Base-by-base conservation (phyloP, 37 sponge, comb jelly and placozoan genomes). In the Axinella damicornis region DNA sequence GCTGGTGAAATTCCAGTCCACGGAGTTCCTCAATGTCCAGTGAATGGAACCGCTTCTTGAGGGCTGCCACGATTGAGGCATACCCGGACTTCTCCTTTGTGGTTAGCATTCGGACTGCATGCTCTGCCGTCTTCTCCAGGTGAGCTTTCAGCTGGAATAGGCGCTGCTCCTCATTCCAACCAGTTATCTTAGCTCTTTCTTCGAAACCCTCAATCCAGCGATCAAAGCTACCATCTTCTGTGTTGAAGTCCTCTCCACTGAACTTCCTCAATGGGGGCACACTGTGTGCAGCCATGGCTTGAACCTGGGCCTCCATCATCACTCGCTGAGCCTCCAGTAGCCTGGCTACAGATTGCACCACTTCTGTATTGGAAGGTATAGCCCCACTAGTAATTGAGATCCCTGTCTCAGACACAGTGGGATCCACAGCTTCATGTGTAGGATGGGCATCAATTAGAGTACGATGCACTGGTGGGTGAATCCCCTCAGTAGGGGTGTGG, bases 141-240 rank as follows among this genome's bases (percentile, higher is more conserved):
- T 77, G 77, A 6, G 63, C 31, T 28, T 77, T 77, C 81, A 81
- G 30, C 58, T 81, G 70, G 33, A 81, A 81, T 62, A 81, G 27
- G 59, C 69, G 53, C 71, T 81, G 81, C 5, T 69, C 71, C 12
- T 54, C 60, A 69, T 68, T 66, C 81, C 71, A 81, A 34, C 53
- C n/a, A 69, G 58, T 53, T 36, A 55, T 33, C 55, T 69, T 81
- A 34, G 71, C 81, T 32, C 71, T 20, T 31, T 81, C 71, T 39
- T 81, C 81, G 68, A 81, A 69, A 22, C 46, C 55, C 68, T 81
- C 81, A 46, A 81, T 9, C 81, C 81, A 81, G 6, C 81, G 71
- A 1, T 81, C 81, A 69, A 81, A 53, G 35, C 81, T 69, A 19
- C 59, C 80, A 53, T 81, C 71, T 6, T 81, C 81, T 6, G 81